These are phyloP conservation scores for Abramis brama DNA, from an alignment of 2,113 vertebrate genomes.

Conservation along the genomic window DNA sequence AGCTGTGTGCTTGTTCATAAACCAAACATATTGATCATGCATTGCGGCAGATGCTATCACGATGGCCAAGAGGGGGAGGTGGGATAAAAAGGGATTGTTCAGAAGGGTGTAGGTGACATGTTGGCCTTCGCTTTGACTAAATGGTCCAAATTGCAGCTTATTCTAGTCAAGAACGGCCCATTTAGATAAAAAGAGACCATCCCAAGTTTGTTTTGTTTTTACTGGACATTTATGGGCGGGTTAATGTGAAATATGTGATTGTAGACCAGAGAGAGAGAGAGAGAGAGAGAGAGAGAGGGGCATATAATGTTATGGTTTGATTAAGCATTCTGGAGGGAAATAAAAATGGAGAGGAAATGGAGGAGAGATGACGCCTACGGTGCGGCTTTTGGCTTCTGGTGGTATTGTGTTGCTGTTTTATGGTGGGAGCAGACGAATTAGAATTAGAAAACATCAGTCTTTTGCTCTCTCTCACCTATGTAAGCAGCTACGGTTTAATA, in stretches of 20 bases:
- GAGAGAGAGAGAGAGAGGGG: neutral
- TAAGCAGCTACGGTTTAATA: slow-evolving; percentile 1
- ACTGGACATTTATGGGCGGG: neutral
- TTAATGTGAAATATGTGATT: neutral
- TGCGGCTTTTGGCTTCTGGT: slow-evolving; percentile 2
- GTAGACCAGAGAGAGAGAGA: neutral
- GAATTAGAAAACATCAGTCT: slow-evolving; percentile 11
- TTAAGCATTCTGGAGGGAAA: slow-evolving; percentile 66
- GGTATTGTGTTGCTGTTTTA: slow-evolving; percentile 30
- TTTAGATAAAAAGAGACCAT: neutral
- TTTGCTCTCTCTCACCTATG: slow-evolving; percentile 24
- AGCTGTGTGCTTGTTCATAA: slow-evolving; percentile 75
- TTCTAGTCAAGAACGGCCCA: neutral
- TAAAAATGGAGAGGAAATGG: slow-evolving; percentile 59
- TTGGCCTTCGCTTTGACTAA: neutral
- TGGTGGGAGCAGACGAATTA: slow-evolving; percentile 15
- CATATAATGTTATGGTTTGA: slow-evolving; percentile 63
- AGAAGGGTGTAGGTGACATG: neutral
- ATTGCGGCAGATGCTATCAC: slow-evolving; percentile 71
- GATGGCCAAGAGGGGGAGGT: slow-evolving; percentile 54
- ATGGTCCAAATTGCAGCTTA: neutral
- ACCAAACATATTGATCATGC: slow-evolving; percentile 78
- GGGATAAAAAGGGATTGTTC: slow-evolving; percentile 34
- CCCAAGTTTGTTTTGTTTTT: neutral
- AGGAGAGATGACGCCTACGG: slow-evolving; percentile 44